Conservation (phyloP, 1,140 invertebrate species). For the Drosophila lini region DNA sequence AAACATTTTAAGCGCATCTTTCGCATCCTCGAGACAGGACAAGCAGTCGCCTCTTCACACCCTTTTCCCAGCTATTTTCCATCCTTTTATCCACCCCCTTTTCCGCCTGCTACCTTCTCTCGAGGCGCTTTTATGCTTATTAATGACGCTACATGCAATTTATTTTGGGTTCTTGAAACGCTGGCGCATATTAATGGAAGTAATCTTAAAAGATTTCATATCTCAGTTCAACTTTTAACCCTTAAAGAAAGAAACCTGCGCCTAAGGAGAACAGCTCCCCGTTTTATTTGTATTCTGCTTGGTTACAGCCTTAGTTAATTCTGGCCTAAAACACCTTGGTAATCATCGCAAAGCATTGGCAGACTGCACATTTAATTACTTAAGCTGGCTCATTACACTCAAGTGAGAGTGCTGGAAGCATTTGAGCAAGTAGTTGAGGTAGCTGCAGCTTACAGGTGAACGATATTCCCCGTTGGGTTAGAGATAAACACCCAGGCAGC, state of each 20-base stretch:
- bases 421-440: conserved; percentile 19
- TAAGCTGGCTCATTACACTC: conserved; percentile 25
- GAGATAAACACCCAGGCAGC: conserved; percentile 16
- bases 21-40: conserved; percentile 25
- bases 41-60: background rate
- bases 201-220: background rate
- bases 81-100: background rate
- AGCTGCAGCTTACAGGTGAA: conserved; percentile 40
- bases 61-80: conserved; percentile 1
- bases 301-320: background rate
- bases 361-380: conserved; percentile 35
- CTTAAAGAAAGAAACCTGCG: background rate
- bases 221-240: background rate
- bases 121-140: conserved; percentile 75
- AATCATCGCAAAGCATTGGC: conserved; percentile 1
- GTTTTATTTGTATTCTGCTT: background rate
- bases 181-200: conserved; percentile 29
- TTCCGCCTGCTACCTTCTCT: background rate
- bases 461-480: conserved; percentile 4
- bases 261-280: no score
- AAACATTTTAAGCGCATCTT: conserved; percentile 74
- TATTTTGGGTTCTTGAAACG: conserved; percentile 69
- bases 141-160: conserved; percentile 76
- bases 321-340: background rate
- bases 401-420: conserved; percentile 20